Percentiles rank a stretch among this genome's conserved stretches.
Conservation (phyloP, 2,797 vertebrate species). For the Spondyliosoma cantharus region DNA sequence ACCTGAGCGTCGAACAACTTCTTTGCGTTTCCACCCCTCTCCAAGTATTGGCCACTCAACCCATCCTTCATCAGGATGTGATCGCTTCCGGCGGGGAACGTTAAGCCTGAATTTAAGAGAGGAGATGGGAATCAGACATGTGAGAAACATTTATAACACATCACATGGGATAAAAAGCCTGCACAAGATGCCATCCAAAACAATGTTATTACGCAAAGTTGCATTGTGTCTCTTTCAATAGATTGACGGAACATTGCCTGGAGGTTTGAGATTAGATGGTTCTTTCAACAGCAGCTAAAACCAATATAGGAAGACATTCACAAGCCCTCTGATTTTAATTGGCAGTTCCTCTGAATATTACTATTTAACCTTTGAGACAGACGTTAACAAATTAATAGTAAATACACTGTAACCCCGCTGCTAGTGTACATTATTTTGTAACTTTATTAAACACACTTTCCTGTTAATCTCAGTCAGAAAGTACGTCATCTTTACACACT, state of each 20-base stretch:
- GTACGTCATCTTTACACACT: background rate
- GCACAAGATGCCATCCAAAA: background rate
- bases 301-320: background rate
- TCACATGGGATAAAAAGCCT: background rate
- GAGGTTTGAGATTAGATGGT: background rate
- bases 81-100: conserved; percentile 51
- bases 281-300: background rate
- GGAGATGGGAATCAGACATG: background rate
- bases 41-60: conserved; percentile 86
- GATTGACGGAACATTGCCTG: background rate
- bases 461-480: background rate
- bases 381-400: too few species aligned
- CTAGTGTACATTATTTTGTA: background rate
- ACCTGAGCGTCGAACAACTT: conserved; percentile 88
- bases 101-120: conserved; percentile 48
- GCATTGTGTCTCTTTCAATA: background rate
- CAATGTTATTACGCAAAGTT: background rate
- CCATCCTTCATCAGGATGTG: conserved; percentile 86
- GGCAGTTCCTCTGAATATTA: background rate
- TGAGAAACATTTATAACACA: background rate
- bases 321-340: background rate
- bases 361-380: background rate
- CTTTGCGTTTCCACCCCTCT: conserved; percentile 90
- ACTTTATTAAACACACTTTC: background rate
- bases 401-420: background rate